Evolutionary conservation across 1,140 invertebrate species (phyloP), one percentile per base, ranked within the genome.

Genomic region (Pomacea maculata): DNA sequence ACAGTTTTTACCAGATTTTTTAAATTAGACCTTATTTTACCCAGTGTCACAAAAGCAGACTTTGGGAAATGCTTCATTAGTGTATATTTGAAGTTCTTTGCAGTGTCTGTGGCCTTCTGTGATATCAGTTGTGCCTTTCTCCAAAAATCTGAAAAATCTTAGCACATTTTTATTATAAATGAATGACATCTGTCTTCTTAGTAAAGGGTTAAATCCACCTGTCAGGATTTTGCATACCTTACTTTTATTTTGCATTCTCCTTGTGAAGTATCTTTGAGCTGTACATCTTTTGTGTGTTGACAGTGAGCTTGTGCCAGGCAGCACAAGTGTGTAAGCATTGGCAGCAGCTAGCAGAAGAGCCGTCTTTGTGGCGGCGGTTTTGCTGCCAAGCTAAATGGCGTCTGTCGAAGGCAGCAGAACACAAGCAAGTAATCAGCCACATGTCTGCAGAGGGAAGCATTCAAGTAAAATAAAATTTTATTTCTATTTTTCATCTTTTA

Each of bases 381-480:
- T 90, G 89, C 72, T 89, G 86, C 79, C 88, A 88, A 78, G 85
- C 86, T 61, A 90, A 90, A 83, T 91, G 90, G 90, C 79, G 88
- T n/a, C 77, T 91, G n/a, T 91, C 89, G 7, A 88, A 88, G 75
- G 86, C 88, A 17, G 87, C 87, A n/a, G 89, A 91, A 85, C 89
- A 90, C 80, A 90, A 90, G 82, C 89, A 91, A 83, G 86, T 90
- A 21, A 88, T 90, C 25, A 88, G 86, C 83, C 88, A 90, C 83
- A 90, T 89, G 86, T 86, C 85, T 57, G 82, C 86, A n/a, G 87
- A 87, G 75, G 89, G 89, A 19, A 89, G 86, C 80, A 89, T 90
- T 76, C 88, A 89, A 83, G 90, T 90, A 70, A 76, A 84, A 82
- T 63, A 70, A 76, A 84, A 82, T 63, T 17, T 61, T 61, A 61